phyloP scores from a whole-genome alignment of 1,140 invertebrate species.

The Galendromus occidentalis region DNA sequence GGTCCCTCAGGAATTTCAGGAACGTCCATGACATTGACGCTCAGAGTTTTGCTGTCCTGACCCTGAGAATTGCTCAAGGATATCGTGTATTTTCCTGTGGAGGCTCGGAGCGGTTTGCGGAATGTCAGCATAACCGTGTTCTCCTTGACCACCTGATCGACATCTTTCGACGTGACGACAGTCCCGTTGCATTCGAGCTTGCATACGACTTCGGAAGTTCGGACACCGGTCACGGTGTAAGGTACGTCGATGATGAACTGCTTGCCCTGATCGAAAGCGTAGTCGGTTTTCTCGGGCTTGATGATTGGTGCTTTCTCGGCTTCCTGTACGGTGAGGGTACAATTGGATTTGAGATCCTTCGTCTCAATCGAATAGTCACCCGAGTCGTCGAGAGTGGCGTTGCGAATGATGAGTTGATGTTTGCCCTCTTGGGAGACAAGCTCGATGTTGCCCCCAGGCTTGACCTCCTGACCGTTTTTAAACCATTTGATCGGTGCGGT shows the following conservation, averaged over 20 bases:
- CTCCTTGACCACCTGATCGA: constrained; percentile 66
- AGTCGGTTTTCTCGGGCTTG: constrained; percentile 25
- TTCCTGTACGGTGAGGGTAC: constrained; percentile 52
- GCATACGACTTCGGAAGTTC: constrained; percentile 60
- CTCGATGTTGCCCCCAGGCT: constrained; percentile 41
- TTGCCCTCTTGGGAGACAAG: constrained; percentile 53
- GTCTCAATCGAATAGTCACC: constrained; percentile 69
- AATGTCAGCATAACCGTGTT: constrained; percentile 72
- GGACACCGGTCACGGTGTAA: constrained; percentile 68
- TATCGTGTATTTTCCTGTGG: constrained; percentile 61
- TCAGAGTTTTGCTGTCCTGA: constrained; percentile 58
- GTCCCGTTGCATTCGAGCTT: constrained; percentile 75
- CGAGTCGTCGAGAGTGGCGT: constrained; percentile 51
- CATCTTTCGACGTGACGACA: constrained; percentile 57
- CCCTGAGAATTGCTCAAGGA: constrained; percentile 68
- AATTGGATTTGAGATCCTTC: constrained; percentile 51
- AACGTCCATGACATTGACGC: constrained; percentile 48
- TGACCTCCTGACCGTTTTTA: constrained; percentile 69
- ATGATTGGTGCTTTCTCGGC: constrained; percentile 31
- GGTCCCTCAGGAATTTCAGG: constrained; percentile 61
- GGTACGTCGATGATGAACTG: constrained; percentile 43
- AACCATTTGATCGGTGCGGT: constrained; percentile 80
- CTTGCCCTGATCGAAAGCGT: constrained; percentile 20
- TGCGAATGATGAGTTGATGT: constrained; percentile 70
- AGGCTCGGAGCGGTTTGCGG: constrained; percentile 54